Evolutionary conservation across 2,113 vertebrate genomes (phyloP), one percentile per base, ranked within the genome.

Genomic region (Paraplagusia blochii): DNA sequence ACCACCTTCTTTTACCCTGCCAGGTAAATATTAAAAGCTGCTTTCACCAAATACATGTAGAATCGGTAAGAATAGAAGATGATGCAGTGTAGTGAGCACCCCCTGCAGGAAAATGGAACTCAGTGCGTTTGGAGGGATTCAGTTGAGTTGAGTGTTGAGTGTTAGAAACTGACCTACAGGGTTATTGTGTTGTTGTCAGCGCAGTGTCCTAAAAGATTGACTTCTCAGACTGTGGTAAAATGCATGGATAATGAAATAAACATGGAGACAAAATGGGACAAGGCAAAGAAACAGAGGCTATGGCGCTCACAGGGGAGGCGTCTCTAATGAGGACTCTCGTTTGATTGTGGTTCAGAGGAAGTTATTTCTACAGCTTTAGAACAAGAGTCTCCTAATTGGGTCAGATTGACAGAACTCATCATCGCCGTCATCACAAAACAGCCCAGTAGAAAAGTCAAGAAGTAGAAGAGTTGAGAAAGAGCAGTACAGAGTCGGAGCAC

Each of bases 271-370:
- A 62, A 75, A 54, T 72, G 44, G 70, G 58, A 81, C 58, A 50
- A 48, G 29, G 29, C 45, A 69, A 69, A 35, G 11, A 10, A 6
- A n/a, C 46, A 35, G 69, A 66, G 55, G 40, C 55, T 58, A 40
- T 68, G 52, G 22, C 42, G 49, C 52, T 69, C 78, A 50, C 66
- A 17, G 36, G 81, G 80, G 83, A 79, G 35, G 57, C 45, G 16
- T 39, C 69, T 79, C 65, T 77, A 81, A 85, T 86, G 65, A 87
- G 69, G 66, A 66, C 55, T 80, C 63, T 52, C 65, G 79, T 84
- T 78, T 79, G 74, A 81, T 81, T 74, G 59, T 10, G 47, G 44
- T 50, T 43, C 65, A 42, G 44, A 34, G 51, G 58, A 85, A 85
- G 65, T 58, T 79, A 70, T 78, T 85, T 82, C 56, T 64, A 53